These are phyloP conservation scores for Platycercus adscitus DNA, from an alignment of 2,113 vertebrate species.

Conservation along the genomic window DNA sequence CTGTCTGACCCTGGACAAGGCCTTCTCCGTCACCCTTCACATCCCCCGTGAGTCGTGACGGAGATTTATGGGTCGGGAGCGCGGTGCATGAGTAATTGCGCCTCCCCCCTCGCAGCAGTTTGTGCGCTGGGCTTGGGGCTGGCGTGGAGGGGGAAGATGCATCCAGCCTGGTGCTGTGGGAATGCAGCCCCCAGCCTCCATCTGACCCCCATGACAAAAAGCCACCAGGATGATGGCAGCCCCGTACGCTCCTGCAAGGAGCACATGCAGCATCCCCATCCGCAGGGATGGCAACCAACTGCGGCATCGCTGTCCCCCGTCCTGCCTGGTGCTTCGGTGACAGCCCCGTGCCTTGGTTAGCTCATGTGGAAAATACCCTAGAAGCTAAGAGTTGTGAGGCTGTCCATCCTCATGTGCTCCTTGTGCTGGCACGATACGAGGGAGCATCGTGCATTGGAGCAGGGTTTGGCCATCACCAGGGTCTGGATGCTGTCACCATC, in stretches of 20 bases:
- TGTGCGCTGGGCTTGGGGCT: neutral
- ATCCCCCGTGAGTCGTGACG: neutral
- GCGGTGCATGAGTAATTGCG: neutral
- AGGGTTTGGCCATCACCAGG: neutral
- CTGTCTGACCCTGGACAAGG: slow-evolving; percentile 49
- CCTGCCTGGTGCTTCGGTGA: neutral
- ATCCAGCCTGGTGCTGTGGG: neutral
- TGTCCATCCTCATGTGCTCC: neutral
- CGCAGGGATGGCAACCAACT: neutral
- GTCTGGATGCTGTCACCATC: fast-evolving
- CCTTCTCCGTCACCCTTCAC: slow-evolving; percentile 36
- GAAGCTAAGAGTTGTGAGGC: neutral
- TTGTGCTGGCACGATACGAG: neutral
- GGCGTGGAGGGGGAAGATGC: neutral
- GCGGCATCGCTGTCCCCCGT: neutral
- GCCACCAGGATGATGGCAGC: fast-evolving
- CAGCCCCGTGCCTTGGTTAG: neutral
- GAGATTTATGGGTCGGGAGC: slow-evolving; percentile 1
- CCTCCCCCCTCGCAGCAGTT: neutral
- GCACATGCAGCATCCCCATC: neutral
- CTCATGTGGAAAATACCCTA: neutral
- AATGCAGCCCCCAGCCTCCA: slow-evolving; percentile 7
- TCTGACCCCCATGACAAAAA: neutral
- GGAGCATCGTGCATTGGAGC: neutral
- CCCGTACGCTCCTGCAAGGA: neutral